Evolutionary conservation across 2,888 invertebrate genomes (phyloP).

Genomic region (Baccha elongata): DNA sequence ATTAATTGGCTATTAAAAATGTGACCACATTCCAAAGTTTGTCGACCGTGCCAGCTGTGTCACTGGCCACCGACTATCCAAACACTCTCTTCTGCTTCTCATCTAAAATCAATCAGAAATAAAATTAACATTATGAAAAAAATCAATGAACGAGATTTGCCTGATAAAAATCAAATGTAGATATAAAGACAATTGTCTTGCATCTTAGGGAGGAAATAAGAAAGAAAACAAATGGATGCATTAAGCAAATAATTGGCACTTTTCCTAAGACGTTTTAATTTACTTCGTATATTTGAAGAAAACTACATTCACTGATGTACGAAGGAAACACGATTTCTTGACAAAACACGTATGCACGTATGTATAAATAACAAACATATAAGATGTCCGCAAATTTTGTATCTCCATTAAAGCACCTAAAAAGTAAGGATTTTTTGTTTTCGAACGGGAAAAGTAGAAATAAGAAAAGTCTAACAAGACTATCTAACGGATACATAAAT

Average conservation of each 20-base stretch:
- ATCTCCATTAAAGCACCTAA: background rate
- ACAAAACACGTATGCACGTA: too few species aligned
- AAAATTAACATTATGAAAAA: background rate
- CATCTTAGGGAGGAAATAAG: background rate
- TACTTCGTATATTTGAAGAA: background rate
- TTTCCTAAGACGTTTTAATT: background rate
- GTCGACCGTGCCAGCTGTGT: background rate
- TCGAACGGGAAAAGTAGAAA: background rate
- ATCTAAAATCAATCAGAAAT: background rate
- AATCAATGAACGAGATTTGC: background rate
- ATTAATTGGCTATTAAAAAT: slow-evolving; percentile 30
- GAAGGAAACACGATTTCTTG: background rate
- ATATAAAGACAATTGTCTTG: background rate
- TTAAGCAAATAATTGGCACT: background rate
- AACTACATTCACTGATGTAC: background rate
- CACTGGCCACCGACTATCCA: background rate
- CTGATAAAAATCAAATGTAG: background rate
- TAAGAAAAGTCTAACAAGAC: background rate
- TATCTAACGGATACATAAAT: slow-evolving; percentile 4
- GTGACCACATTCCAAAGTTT: slow-evolving; percentile 28
- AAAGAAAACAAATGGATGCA: background rate
- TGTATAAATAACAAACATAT: background rate
- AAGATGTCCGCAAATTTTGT: background rate
- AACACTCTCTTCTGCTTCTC: background rate
- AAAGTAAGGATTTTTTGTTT: background rate